These are phyloP conservation scores for Erpornis zantholeuca DNA, from an alignment of 2,113 vertebrate species.

Conservation along the genomic window DNA sequence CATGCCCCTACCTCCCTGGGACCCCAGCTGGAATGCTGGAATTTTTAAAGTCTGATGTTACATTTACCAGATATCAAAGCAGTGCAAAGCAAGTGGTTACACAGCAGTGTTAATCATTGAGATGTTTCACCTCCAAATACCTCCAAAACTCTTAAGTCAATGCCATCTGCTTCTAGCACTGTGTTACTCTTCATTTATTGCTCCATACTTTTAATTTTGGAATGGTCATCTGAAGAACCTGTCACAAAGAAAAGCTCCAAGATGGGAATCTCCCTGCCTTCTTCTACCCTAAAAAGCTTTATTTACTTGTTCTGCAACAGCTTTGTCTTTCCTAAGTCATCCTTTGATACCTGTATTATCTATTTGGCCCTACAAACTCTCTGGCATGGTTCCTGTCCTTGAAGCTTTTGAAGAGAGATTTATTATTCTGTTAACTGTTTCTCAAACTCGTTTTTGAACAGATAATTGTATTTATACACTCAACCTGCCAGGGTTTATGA, in stretches of 20 bases:
- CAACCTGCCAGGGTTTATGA: neutral
- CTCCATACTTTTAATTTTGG: neutral
- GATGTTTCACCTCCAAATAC: neutral
- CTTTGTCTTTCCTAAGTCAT: neutral
- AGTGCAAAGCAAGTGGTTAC: neutral
- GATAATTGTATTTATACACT: neutral
- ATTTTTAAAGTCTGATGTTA: neutral
- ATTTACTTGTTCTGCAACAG: neutral
- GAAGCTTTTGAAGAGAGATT: neutral
- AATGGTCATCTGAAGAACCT: accelerated
- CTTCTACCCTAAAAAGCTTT: neutral
- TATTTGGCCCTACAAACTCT: neutral
- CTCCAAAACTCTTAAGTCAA: neutral
- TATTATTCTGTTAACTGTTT: neutral
- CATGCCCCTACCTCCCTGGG: accelerated
- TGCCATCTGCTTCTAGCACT: neutral
- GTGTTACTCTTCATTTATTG: neutral
- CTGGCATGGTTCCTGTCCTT: neutral
- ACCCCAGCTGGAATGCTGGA: neutral
- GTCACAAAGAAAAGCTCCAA: neutral
- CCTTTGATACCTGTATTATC: neutral
- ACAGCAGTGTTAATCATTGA: neutral
- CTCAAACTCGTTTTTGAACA: neutral
- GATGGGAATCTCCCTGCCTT: neutral
- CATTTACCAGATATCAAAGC: neutral